A percentile compares a stretch with the other conserved stretches of the same genome.
Conservation (phyloP, 2,113 vertebrate genomes). For the Poecile atricapillus region DNA sequence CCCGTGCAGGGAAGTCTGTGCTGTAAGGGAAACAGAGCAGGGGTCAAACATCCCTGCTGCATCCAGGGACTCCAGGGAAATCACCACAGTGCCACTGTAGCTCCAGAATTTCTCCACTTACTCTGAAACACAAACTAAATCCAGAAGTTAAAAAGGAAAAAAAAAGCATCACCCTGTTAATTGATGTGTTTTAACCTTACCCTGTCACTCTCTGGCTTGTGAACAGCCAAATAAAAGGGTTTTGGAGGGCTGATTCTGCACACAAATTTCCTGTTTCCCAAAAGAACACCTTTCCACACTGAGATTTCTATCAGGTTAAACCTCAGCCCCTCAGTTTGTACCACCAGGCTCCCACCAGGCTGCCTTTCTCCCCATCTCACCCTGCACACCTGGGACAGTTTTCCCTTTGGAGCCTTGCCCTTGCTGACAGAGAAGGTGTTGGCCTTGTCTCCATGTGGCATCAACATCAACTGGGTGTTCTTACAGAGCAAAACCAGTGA, state of each 20-base stretch:
- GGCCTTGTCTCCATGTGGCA: background rate
- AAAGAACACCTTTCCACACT: background rate
- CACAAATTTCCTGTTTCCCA: background rate
- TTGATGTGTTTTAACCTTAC: background rate
- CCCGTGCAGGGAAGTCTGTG: slow-evolving; percentile 83
- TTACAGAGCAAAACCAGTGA: background rate
- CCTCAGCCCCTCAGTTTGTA: background rate
- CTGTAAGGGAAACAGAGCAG: slow-evolving; percentile 57
- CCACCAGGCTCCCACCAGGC: background rate
- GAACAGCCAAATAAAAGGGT: background rate
- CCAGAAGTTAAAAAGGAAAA: background rate
- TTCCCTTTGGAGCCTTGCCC: background rate
- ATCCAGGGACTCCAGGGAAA: background rate
- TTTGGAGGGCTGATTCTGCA: background rate
- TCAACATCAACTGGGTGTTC: background rate
- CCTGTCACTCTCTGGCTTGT: background rate
- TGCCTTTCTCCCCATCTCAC: background rate
- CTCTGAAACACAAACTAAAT: background rate
- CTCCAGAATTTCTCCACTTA: background rate
- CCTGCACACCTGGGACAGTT: background rate
- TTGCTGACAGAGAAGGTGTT: background rate
- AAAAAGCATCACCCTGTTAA: background rate
- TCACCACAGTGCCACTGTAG: background rate
- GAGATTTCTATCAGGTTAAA: background rate
- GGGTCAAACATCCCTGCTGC: background rate